Conservation (phyloP, 2,888 invertebrate species). For the Schizaphis graminum region DNA sequence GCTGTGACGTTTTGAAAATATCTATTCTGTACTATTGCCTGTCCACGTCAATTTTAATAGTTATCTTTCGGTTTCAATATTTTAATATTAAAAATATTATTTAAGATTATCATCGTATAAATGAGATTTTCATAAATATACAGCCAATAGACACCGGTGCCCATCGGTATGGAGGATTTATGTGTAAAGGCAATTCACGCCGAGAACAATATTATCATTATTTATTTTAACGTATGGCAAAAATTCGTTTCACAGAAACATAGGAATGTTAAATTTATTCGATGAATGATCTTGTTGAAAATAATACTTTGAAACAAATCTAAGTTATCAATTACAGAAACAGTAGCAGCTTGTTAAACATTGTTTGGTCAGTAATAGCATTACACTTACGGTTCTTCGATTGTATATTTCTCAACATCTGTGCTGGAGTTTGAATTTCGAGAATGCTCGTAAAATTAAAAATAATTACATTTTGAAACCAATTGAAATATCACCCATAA, state of each 20-base stretch:
- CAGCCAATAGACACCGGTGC: neutral
- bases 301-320: constrained; percentile 7
- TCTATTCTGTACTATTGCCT: neutral
- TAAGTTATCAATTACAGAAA: neutral
- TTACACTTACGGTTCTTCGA: neutral
- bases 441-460: neutral
- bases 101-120: neutral
- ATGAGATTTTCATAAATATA: neutral
- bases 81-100: no score
- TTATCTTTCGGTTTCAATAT: neutral
- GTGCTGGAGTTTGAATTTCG: neutral
- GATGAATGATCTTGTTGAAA: constrained; percentile 2
- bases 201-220: neutral
- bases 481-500: neutral
- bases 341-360: constrained; percentile 24
- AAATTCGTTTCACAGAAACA: neutral
- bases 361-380: constrained; percentile 5
- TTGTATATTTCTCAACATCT: constrained; percentile 15
- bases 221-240: neutral
- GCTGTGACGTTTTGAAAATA: neutral
- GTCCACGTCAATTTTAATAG: no score
- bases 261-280: neutral
- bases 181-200: neutral
- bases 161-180: neutral
- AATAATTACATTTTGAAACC: constrained; percentile 9